These are phyloP conservation scores for Pipistrellus kuhlii DNA, from an alignment of 2,797 vertebrate species.

Conservation along the genomic window DNA sequence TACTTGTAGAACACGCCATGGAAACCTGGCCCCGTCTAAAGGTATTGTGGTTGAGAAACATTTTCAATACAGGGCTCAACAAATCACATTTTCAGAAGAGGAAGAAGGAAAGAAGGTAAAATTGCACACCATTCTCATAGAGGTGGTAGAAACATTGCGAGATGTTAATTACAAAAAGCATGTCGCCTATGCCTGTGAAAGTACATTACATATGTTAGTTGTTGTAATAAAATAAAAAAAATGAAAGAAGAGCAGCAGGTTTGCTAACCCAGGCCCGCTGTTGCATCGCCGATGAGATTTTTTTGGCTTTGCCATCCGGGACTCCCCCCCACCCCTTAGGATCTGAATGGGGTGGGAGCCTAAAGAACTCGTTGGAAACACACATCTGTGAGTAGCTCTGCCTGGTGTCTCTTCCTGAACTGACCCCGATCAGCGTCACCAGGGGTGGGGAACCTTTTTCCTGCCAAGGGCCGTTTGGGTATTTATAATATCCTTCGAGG, in stretches of 20 bases:
- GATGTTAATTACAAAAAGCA: constrained; percentile 6
- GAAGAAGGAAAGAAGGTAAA: background rate
- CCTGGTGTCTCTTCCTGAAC: background rate
- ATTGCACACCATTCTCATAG: background rate
- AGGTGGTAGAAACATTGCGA: background rate
- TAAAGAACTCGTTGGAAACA: background rate
- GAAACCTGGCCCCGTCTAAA: background rate
- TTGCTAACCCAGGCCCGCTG: background rate
- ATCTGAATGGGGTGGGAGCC: background rate
- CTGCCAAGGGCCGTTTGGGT: too few species aligned
- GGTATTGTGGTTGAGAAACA: background rate
- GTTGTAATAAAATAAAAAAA: background rate
- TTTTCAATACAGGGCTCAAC: background rate
- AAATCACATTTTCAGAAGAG: constrained; percentile 43
- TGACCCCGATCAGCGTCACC: background rate
- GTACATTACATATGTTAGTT: background rate
- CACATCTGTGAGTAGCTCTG: background rate
- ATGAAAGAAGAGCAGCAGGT: background rate
- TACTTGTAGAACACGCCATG: background rate
- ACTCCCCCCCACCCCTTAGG: background rate
- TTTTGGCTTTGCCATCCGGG: background rate
- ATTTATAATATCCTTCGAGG: too few species aligned
- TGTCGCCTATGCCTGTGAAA: background rate
- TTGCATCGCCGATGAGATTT: background rate
- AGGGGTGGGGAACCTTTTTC: too few species aligned